phyloP scores from a whole-genome alignment of 35 echinoderm and acorn worm species.

The Diadema setosum region DNA sequence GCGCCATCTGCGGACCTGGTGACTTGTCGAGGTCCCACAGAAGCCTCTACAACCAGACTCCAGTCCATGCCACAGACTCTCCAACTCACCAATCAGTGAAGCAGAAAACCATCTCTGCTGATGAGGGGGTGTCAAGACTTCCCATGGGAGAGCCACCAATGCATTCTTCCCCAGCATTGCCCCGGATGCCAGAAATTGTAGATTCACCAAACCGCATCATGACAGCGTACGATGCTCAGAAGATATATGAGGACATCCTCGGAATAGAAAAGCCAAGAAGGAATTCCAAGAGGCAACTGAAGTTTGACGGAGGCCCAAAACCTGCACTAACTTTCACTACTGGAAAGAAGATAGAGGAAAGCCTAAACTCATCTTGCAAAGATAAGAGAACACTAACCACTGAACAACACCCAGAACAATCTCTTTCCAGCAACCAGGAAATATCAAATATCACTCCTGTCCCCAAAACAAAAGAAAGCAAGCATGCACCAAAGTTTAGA shows the following conservation, averaged over 20 bases:
- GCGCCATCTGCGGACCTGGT: background rate
- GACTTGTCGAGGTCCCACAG: background rate
- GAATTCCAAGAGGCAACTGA: slow-evolving; percentile 23
- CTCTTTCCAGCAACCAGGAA: no score
- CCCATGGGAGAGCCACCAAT: background rate
- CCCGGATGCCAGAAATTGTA: background rate
- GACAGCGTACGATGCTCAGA: slow-evolving; percentile 38
- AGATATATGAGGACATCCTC: slow-evolving; percentile 38
- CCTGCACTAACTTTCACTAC: no score
- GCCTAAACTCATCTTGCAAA: no score
- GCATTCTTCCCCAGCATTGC: background rate
- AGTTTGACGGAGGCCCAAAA: slow-evolving; percentile 29
- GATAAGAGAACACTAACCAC: no score
- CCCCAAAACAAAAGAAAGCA: no score
- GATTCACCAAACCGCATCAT: slow-evolving; percentile 6
- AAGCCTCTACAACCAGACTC: background rate
- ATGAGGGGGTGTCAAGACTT: no score
- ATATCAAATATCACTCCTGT: no score
- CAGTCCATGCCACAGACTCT: background rate
- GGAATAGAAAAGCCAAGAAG: background rate
- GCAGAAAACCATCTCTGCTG: no score
- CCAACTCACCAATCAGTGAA: background rate
- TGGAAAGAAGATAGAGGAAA: no score
- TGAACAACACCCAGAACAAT: no score
- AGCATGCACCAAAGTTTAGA: no score